Evolutionary conservation across 2,113 vertebrate genomes (phyloP).

Genomic region (Nothobranchius kuhntae): DNA sequence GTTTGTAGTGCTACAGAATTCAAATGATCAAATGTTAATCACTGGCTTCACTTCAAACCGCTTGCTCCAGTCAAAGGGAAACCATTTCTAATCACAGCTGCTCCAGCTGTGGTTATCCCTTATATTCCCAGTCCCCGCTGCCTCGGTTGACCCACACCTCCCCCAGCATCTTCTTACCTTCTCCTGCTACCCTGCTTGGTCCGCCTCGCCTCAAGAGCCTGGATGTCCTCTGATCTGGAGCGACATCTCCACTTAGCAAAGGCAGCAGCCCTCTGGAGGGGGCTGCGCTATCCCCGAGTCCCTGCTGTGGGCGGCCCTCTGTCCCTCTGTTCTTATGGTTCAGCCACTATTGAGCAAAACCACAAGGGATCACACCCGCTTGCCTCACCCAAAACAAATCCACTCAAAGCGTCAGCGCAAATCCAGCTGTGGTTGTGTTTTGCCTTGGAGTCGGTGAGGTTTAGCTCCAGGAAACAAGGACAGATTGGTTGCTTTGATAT

Average conservation of each 20-base stretch:
- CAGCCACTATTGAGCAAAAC: slow-evolving; percentile 67
- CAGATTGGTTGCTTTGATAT: too few relatives aligned
- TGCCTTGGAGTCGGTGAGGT: not conserved
- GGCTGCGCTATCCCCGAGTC: slow-evolving; percentile 65
- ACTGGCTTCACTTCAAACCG: slow-evolving; percentile 1
- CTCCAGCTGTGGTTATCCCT: slow-evolving; percentile 56
- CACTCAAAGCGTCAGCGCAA: slow-evolving; percentile 11
- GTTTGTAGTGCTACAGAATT: too few relatives aligned
- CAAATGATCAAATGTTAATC: not conserved
- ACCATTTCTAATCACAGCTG: slow-evolving; percentile 19
- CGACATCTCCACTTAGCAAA: slow-evolving; percentile 61
- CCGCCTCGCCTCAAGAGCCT: slow-evolving; percentile 42
- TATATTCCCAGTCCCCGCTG: slow-evolving; percentile 35
- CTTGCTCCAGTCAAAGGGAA: slow-evolving; percentile 29
- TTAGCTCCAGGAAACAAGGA: not conserved
- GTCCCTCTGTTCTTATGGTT: slow-evolving; percentile 71
- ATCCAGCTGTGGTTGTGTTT: slow-evolving; percentile 8
- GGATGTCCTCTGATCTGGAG: slow-evolving; percentile 65
- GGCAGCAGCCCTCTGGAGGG: slow-evolving; percentile 56
- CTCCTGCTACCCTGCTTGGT: slow-evolving; percentile 23
- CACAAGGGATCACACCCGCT: slow-evolving; percentile 59
- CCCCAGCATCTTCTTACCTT: slow-evolving; percentile 4
- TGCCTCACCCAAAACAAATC: slow-evolving; percentile 29
- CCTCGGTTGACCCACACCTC: slow-evolving; percentile 33
- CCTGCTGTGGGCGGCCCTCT: slow-evolving; percentile 64